phyloP scores from a whole-genome alignment of 2,113 vertebrate species.

The human region GRCh38 chrX:39253001-39253500 shows the following conservation, averaged over 20 bases:
- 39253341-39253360: not conserved
- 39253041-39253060: not conserved
- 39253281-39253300: not conserved
- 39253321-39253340: not conserved
- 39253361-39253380: not conserved
- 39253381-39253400: not conserved
- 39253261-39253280: not conserved
- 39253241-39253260: not conserved
- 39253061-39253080: not conserved
- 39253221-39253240: slow-evolving; percentile 28
- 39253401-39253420: not conserved
- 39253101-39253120: not conserved
- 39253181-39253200: not conserved
- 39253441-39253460: not conserved
- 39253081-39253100: not conserved
- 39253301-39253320: not conserved
- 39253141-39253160: slow-evolving; percentile 20
- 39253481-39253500: not conserved
- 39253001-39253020: not conserved
- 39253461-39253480: not conserved
- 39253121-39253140: slow-evolving; percentile 12
- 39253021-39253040: not conserved
- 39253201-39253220: not conserved
- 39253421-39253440: not conserved
- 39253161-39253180: not conserved